Percentiles rank a stretch among this genome's conserved stretches.
These are phyloP conservation scores for Tipula helvola DNA, from an alignment of 2,888 invertebrate genomes.

Conservation along the genomic window DNA sequence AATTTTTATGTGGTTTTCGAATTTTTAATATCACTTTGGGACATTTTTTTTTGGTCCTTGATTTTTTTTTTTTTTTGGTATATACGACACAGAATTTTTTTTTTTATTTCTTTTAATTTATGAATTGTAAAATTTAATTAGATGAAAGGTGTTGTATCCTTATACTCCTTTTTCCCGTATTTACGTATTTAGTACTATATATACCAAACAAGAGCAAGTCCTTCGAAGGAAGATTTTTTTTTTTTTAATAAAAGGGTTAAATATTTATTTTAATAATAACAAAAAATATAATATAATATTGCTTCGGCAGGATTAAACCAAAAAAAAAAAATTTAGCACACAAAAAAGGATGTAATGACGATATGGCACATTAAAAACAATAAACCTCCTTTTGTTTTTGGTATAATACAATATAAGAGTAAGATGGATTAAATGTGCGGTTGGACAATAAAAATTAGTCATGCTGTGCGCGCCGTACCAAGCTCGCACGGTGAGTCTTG, in stretches of 20 bases:
- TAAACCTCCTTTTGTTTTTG: background rate
- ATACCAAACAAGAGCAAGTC: background rate
- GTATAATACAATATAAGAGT: background rate
- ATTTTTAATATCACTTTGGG: background rate
- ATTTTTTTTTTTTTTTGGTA: background rate
- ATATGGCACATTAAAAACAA: background rate
- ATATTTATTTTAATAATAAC: background rate
- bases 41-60: background rate
- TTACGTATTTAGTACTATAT: too few species aligned
- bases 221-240: background rate
- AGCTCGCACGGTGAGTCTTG: background rate
- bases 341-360: background rate
- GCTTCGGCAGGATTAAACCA: background rate
- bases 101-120: background rate
- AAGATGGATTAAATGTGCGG: background rate
- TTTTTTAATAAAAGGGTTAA: background rate
- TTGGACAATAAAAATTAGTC: background rate
- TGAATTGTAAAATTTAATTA: conserved; percentile 4
- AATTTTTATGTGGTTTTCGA: background rate
- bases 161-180: background rate
- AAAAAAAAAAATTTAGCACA: background rate
- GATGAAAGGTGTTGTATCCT: background rate
- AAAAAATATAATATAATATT: background rate
- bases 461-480: background rate
- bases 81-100: background rate